These are phyloP conservation scores for Oryzias javanicus DNA, from an alignment of 2,113 vertebrate species.

Conservation along the genomic window DNA sequence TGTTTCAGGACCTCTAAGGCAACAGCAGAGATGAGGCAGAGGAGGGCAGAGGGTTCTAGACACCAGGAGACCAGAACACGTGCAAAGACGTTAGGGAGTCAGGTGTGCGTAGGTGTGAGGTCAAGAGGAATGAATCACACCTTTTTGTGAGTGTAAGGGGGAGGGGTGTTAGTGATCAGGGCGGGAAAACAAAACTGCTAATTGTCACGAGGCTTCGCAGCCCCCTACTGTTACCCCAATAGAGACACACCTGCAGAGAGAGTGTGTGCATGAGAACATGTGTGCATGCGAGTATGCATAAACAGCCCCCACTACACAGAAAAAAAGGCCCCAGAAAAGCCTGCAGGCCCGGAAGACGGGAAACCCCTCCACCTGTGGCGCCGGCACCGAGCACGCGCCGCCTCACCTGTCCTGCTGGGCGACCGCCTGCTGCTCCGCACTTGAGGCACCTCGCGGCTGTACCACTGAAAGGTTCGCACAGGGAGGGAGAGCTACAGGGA, in stretches of 20 bases:
- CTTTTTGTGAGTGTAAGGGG: conserved; percentile 9
- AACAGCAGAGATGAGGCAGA: too few species aligned
- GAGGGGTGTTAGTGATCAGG: conserved; percentile 34
- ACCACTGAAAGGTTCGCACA: conserved; percentile 45
- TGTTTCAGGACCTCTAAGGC: too few species aligned
- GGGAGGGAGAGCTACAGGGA: conserved; percentile 55
- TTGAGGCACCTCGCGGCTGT: conserved; percentile 44
- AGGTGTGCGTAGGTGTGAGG: conserved; percentile 35
- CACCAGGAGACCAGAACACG: too few species aligned
- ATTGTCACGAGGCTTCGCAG: conserved; percentile 70
- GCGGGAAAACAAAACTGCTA: conserved; percentile 73
- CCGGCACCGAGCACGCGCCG: conserved; percentile 45
- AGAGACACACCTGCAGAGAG: conserved; percentile 49
- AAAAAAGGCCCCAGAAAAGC: conserved; percentile 33
- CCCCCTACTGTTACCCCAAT: conserved; percentile 42
- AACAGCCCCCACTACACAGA: conserved; percentile 52
- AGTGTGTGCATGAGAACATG: conserved; percentile 41
- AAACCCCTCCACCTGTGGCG: conserved; percentile 41
- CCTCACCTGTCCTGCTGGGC: conserved; percentile 89
- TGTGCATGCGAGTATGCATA: conserved; percentile 34
- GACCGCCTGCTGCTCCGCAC: conserved; percentile 75
- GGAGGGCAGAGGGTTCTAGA: too few species aligned
- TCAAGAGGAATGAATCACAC: neutral
- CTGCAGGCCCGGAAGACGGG: conserved; percentile 33
- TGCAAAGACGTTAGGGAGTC: neutral